Evolutionary conservation across 2,888 invertebrate species (phyloP).

Genomic region (Eurytoma californica): DNA sequence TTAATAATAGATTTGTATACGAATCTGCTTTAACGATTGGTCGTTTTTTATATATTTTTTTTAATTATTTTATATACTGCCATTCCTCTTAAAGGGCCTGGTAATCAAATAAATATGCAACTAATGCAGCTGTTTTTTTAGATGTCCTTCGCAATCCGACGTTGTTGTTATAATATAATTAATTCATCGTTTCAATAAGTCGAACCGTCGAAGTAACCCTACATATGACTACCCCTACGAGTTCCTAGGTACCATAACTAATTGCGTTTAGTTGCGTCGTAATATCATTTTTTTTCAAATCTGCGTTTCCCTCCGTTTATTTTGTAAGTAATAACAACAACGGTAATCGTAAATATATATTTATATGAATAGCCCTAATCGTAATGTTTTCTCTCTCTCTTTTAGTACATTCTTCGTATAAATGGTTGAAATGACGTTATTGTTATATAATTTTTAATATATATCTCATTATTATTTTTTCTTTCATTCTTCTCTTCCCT

Average conservation of each 20-base stretch:
- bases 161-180: conserved; percentile 24
- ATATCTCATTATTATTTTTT: background rate
- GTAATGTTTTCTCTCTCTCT: conserved; percentile 51
- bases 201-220: conserved; percentile 44
- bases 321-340: conserved; percentile 60
- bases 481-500: conserved; percentile 9
- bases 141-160: background rate
- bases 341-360: conserved; percentile 62
- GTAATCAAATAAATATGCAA: conserved; percentile 61
- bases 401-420: conserved; percentile 50
- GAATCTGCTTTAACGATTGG: conserved; percentile 67
- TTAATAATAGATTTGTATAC: conserved; percentile 56
- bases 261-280: conserved; percentile 38
- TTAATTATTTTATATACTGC: conserved; percentile 27
- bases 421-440: conserved; percentile 58
- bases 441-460: conserved; percentile 48
- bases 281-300: conserved; percentile 35
- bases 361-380: conserved; percentile 55
- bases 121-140: conserved; percentile 59
- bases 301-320: conserved; percentile 13
- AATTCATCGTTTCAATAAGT: conserved; percentile 28
- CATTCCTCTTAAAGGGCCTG: conserved; percentile 51
- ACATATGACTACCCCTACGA: conserved; percentile 38
- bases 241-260: conserved; percentile 26
- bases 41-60: conserved; percentile 66